Base-by-base conservation (phyloP, 2,113 vertebrate species). In the Calyptommatus sinebrachiatus region DNA sequence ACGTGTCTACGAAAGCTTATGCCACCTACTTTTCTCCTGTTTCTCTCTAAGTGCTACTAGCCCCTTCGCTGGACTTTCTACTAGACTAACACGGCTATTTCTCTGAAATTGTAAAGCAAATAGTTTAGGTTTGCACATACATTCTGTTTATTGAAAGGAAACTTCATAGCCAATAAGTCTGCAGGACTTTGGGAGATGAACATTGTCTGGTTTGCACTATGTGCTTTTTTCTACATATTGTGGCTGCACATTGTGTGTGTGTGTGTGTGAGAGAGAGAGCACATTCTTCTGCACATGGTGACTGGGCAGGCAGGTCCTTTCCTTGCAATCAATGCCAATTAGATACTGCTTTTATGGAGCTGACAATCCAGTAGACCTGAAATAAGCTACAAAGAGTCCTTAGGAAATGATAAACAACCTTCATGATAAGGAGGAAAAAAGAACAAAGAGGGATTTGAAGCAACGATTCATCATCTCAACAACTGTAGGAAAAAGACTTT, bases 271-370 rank as follows among this genome's bases (percentile, higher is more conserved):
- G 5, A 41, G 35, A 41, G 35, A 5, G 35, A 5, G 35, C 35
- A 41, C 35, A 41, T 41, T 41, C 77, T 88, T 88, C 86, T 87
- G 28, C 73, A 74, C 76, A n/a, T 85, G 78, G 8, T 82, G 85
- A 89, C 80, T 78, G 88, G 89, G 68, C 46, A 89, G 71, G 73
- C 71, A 89, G 41, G 65, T 26, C 71, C 63, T 80, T 92, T 89
- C 65, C 8, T 46, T 71, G 53, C 77, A 92, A 92, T 91, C 88
- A 90, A 0, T 82, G 82, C 77, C 50, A 35, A 84, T 92, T 91
- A 91, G 84, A 91, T 89, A 68, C n/a, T 84, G 79, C 1, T 73
- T 89, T 89, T 92, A 78, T 85, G 57, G 24, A 81, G 18, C 35
- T 89, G 78, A 79, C 81, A 87, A 82, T 71, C 63, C 81, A 14